Base-by-base conservation (phyloP, 2,888 invertebrate species). In the Lasioglossum oenotherae region DNA sequence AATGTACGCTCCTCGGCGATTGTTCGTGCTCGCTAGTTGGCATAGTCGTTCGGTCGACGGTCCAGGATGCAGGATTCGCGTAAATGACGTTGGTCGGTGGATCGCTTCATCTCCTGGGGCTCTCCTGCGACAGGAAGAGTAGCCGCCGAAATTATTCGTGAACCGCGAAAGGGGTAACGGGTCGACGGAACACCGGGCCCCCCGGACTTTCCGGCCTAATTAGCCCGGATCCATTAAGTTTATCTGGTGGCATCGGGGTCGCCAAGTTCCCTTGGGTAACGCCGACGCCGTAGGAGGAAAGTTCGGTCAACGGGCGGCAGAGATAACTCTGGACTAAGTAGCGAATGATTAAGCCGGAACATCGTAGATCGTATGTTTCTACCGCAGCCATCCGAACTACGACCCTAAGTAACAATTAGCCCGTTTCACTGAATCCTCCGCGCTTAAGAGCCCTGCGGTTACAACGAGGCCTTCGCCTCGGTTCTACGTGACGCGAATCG, bases 171-270 rank as follows among this genome's bases (percentile, higher is more conserved):
- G 77, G 57, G 57, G 73, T 78, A 81, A 86, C 89, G 84, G 86
- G 81, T 53, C 83, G 41, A 57, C 44, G 57, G n/a, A 4, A 57
- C n/a, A n/a, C 74, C 72, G n/a, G 69, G 35, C 77, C 79, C 78
- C 81, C 80, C 77, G 87, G 87, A 87, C 90, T 91, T 90, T 89
- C 91, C 90, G 86, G 90, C 88, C 88, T 91, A 93, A 93, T 93
- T 93, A 92, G 90, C 89, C 91, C 89, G 89, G 89, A 91, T 92
- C 93, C 93, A 93, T 94, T 94, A 94, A 93, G 92, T 93, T 94
- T 93, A 93, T 94, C 93, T 93, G 88, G 71, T 84, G 85, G 81
- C 87, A 88, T 90, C 88, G 80, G 78, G 84, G 85, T 88, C 82
- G 80, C 84, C 82, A 80, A 82, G 74, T 83, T 90, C 82, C 90